These are phyloP conservation scores for Sturmia bella DNA, from an alignment of 2,888 invertebrate genomes.

Conservation along the genomic window DNA sequence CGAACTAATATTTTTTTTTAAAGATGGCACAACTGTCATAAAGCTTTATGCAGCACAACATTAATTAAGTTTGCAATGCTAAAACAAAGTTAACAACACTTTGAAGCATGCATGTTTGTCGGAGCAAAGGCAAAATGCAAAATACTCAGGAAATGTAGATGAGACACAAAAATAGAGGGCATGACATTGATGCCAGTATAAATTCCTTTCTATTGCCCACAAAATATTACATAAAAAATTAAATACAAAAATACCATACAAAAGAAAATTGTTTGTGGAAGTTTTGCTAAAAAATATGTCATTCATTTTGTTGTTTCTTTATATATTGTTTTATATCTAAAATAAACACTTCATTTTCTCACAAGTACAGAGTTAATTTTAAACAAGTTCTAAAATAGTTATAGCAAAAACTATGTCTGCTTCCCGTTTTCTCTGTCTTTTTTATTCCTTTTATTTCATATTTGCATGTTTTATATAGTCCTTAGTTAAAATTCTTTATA, in stretches of 20 bases:
- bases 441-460: slow-evolving; percentile 48
- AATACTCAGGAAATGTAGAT: no score
- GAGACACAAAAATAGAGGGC: no score
- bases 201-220: no score
- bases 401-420: slow-evolving; percentile 1
- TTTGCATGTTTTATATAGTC: slow-evolving; percentile 40
- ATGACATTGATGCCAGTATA: no score
- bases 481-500: slow-evolving; percentile 35
- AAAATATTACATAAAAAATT: no score
- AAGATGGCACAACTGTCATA: background rate
- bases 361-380: slow-evolving; percentile 19
- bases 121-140: no score
- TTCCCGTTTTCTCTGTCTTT: slow-evolving; percentile 62
- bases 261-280: no score
- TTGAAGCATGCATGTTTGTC: no score
- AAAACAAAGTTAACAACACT: slow-evolving; percentile 4
- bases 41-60: slow-evolving; percentile 73
- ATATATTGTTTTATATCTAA: background rate
- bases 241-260: no score
- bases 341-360: slow-evolving; percentile 32
- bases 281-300: no score
- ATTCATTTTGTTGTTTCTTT: no score
- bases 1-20: background rate
- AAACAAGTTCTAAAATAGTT: background rate
- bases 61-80: slow-evolving; percentile 77